Evolutionary conservation across 2,888 invertebrate genomes (phyloP).

Genomic region (Athrips mouffetella): DNA sequence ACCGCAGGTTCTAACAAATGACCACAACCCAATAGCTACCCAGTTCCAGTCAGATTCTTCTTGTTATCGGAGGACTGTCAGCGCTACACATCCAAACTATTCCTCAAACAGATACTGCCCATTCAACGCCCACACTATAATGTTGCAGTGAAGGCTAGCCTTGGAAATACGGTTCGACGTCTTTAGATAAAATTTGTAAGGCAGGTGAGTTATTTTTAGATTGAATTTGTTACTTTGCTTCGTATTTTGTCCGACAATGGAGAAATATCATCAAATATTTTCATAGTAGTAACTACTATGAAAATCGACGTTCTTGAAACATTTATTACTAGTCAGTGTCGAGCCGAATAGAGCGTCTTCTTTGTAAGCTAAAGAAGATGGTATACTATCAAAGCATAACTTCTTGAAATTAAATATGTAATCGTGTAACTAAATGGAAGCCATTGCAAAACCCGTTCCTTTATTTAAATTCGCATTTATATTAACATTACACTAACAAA

Average conservation of each 20-base stretch:
- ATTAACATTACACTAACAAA: neutral
- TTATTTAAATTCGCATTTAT: neutral
- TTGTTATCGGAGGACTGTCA: conserved; percentile 11
- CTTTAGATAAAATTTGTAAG: conserved; percentile 16
- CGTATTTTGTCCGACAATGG: too few relatives aligned
- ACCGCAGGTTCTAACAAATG: conserved; percentile 1
- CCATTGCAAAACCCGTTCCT: neutral
- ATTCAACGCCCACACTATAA: conserved; percentile 14
- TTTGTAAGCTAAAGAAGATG: too few relatives aligned
- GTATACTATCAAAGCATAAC: too few relatives aligned
- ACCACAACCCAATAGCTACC: conserved; percentile 3
- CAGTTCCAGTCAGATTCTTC: neutral
- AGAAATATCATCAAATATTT: too few relatives aligned
- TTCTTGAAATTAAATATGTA: neutral
- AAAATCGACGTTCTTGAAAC: too few relatives aligned
- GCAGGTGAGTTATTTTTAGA: neutral
- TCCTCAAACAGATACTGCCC: conserved; percentile 15
- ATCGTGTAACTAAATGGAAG: neutral
- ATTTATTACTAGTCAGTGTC: too few relatives aligned
- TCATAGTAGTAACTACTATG: too few relatives aligned
- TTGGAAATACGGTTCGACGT: conserved; percentile 18
- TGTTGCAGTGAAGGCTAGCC: conserved; percentile 8
- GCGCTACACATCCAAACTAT: conserved; percentile 12
- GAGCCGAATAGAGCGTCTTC: too few relatives aligned
- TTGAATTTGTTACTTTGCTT: too few relatives aligned